A percentile compares a stretch with the other conserved stretches of the same genome.
Conservation (phyloP, 2,797 vertebrate species). For the Labeo calbasu region DNA sequence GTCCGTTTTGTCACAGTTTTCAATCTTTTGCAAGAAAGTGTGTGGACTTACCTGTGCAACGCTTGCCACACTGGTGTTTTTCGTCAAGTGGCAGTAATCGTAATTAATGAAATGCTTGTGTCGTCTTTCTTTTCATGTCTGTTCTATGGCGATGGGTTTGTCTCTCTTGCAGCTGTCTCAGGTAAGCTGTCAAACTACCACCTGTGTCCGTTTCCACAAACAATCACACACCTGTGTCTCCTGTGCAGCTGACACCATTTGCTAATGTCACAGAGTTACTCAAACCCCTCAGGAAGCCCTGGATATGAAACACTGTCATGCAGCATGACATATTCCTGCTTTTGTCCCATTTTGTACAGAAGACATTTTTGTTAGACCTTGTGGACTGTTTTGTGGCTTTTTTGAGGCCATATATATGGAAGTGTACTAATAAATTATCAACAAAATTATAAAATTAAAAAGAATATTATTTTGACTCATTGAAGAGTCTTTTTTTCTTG, state of each 20-base stretch:
- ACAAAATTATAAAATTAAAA: background rate
- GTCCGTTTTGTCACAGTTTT: background rate
- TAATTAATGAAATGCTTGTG: background rate
- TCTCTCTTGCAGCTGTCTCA: slow-evolving; percentile 51
- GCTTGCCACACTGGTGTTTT: background rate
- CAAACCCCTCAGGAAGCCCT: background rate
- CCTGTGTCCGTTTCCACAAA: background rate
- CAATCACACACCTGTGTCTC: slow-evolving; percentile 18
- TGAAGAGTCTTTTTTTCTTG: background rate
- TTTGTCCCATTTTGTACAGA: slow-evolving; percentile 47
- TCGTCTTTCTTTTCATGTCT: slow-evolving; percentile 18
- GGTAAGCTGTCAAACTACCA: slow-evolving; percentile 40
- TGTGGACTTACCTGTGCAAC: background rate
- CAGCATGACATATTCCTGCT: background rate
- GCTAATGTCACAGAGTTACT: background rate
- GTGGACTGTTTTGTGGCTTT: background rate
- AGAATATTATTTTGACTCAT: background rate
- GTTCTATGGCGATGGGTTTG: slow-evolving; percentile 1
- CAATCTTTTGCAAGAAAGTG: background rate
- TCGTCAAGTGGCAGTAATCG: background rate
- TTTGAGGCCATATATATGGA: background rate
- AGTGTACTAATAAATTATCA: background rate
- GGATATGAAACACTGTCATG: slow-evolving; percentile 21
- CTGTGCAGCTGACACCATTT: slow-evolving; percentile 7
- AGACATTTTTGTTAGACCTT: background rate